These are phyloP conservation scores for Trialeurodes vaporariorum DNA, from an alignment of 1,140 invertebrate genomes.

Conservation along the genomic window DNA sequence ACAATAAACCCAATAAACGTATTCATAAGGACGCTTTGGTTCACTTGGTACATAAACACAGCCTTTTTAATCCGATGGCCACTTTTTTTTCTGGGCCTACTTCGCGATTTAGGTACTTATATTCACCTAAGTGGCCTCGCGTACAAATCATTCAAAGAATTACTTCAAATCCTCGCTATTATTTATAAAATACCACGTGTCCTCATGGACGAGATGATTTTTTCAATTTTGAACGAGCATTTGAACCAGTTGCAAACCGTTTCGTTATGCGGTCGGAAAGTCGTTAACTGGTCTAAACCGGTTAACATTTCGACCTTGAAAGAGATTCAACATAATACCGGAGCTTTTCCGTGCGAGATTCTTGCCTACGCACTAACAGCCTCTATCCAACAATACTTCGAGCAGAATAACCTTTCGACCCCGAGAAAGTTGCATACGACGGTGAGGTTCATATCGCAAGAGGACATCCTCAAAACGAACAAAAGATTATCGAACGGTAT, in stretches of 20 bases:
- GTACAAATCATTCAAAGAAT: constrained; percentile 41
- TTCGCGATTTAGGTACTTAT: constrained; percentile 18
- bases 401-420: constrained; percentile 34
- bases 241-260: constrained; percentile 46
- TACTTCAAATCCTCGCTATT: constrained; percentile 41
- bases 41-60: constrained; percentile 21
- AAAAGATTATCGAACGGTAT: constrained; percentile 34
- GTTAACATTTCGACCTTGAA: constrained; percentile 42
- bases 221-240: constrained; percentile 21
- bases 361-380: constrained; percentile 47
- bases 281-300: constrained; percentile 59
- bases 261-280: constrained; percentile 61
- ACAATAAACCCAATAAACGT: constrained; percentile 21
- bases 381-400: constrained; percentile 49
- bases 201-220: constrained; percentile 39
- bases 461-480: constrained; percentile 33
- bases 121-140: constrained; percentile 36
- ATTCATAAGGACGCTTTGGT: constrained; percentile 9
- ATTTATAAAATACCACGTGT: constrained; percentile 43
- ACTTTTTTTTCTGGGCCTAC: constrained; percentile 16
- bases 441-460: constrained; percentile 41
- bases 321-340: constrained; percentile 43
- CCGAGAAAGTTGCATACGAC: constrained; percentile 41
- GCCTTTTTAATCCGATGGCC: constrained; percentile 19
- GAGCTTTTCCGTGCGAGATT: constrained; percentile 54